Evolutionary conservation across 1,140 invertebrate species (phyloP).

Genomic region (Eubasilissa regina): DNA sequence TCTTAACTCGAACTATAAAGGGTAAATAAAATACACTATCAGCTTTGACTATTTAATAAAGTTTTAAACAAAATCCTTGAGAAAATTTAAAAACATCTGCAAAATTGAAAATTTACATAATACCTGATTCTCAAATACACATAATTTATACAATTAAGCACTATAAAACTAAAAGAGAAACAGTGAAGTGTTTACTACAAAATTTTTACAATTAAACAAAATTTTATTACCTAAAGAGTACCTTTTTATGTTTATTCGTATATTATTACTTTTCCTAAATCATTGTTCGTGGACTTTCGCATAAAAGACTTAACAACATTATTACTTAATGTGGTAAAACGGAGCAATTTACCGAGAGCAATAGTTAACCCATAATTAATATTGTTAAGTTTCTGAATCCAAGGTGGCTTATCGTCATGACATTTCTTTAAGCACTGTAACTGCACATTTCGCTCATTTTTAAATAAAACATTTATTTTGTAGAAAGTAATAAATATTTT

Average conservation of each 20-base stretch:
- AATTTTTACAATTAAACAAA: conserved; percentile 14
- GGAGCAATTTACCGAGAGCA: background rate
- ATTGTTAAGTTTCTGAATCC: no score
- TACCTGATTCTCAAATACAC: conserved; percentile 8
- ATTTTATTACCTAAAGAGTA: conserved; percentile 15
- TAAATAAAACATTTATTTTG: background rate
- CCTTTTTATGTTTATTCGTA: conserved; percentile 5
- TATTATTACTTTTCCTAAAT: background rate
- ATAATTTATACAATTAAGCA: conserved; percentile 18
- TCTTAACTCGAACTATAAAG: no score
- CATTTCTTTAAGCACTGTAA: no score
- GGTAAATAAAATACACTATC: no score
- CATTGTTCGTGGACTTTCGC: conserved; percentile 1
- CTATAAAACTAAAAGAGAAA: background rate
- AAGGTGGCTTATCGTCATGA: no score
- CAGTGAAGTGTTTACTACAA: conserved; percentile 24
- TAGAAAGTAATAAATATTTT: background rate
- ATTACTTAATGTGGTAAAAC: conserved; percentile 4
- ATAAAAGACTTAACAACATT: conserved; percentile 15
- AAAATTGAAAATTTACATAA: conserved; percentile 21
- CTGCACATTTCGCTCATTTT: no score
- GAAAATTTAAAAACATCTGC: background rate
- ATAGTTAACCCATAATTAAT: background rate
- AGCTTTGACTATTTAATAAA: no score
- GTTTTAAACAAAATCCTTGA: no score